A percentile compares a stretch with the other conserved stretches of the same genome.
Conservation (phyloP, 2,888 invertebrate genomes). For the Antheraea yamamai region DNA sequence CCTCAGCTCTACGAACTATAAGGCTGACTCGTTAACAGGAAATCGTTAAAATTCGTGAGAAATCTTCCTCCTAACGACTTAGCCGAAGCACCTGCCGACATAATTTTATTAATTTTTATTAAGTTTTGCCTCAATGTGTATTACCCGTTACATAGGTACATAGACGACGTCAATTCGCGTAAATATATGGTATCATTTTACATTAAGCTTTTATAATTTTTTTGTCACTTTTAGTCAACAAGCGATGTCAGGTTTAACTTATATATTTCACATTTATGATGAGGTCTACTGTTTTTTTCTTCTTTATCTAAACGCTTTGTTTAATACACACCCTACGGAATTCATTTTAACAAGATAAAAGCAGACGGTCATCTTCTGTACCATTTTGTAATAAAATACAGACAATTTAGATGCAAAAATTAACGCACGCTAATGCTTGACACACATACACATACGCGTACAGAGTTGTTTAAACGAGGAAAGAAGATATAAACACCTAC, state of each 20-base stretch:
- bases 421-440: constrained; percentile 4
- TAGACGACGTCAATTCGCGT: not conserved
- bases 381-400: constrained; percentile 3
- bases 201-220: not conserved
- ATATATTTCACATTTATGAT: not conserved
- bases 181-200: not conserved
- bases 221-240: not conserved
- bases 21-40: constrained; percentile 66
- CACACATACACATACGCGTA: constrained; percentile 36
- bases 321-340: not conserved
- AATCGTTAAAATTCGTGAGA: constrained; percentile 79
- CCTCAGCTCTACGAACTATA: constrained; percentile 52
- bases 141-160: constrained; percentile 2
- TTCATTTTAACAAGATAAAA: not conserved
- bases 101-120: constrained; percentile 12
- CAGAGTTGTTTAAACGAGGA: constrained; percentile 54
- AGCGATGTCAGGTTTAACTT: not conserved
- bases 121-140: constrained; percentile 18
- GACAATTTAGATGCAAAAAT: constrained; percentile 8
- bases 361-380: not conserved
- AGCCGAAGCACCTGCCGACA: constrained; percentile 45
- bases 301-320: not conserved
- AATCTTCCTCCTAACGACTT: constrained; percentile 52
- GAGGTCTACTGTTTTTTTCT: not conserved
- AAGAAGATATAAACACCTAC: constrained; percentile 50